A percentile compares a stretch with the other conserved stretches of the same genome.
These are phyloP conservation scores for Thereva nobilitata DNA, from an alignment of 2,888 invertebrate species.

Conservation along the genomic window DNA sequence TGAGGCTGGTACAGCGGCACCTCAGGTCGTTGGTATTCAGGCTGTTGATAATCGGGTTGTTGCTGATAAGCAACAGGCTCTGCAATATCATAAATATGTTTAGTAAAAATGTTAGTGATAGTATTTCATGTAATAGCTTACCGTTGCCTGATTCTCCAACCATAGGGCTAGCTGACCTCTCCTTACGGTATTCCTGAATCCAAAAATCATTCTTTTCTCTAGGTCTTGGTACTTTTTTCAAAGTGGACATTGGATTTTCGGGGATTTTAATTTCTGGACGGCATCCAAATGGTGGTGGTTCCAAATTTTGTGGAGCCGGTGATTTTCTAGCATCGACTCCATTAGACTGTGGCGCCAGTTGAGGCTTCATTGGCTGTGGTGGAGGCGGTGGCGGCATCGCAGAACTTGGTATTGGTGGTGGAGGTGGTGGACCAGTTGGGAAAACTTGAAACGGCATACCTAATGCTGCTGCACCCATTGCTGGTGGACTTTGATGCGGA, in stretches of 20 bases:
- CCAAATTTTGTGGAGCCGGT: constrained; percentile 61
- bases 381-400: constrained; percentile 49
- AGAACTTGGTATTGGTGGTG: constrained; percentile 47
- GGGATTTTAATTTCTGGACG: constrained; percentile 77
- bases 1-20: constrained; percentile 1
- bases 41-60: background rate
- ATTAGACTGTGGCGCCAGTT: constrained; percentile 62
- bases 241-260: constrained; percentile 70
- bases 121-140: background rate
- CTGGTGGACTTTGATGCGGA: constrained; percentile 57
- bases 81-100: background rate
- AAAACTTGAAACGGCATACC: constrained; percentile 69
- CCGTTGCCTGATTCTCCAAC: constrained; percentile 43
- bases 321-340: constrained; percentile 59
- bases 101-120: background rate
- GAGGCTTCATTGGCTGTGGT: constrained; percentile 58
- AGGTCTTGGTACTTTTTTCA: constrained; percentile 71
- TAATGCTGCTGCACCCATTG: constrained; percentile 66
- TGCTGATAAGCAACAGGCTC: background rate
- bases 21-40: background rate
- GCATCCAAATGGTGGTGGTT: constrained; percentile 62
- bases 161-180: constrained; percentile 58
- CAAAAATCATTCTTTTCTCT: constrained; percentile 67
- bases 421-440: constrained; percentile 58
- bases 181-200: constrained; percentile 62